Conservation (phyloP, 2,888 invertebrate species). For the Malacosoma neustria region DNA sequence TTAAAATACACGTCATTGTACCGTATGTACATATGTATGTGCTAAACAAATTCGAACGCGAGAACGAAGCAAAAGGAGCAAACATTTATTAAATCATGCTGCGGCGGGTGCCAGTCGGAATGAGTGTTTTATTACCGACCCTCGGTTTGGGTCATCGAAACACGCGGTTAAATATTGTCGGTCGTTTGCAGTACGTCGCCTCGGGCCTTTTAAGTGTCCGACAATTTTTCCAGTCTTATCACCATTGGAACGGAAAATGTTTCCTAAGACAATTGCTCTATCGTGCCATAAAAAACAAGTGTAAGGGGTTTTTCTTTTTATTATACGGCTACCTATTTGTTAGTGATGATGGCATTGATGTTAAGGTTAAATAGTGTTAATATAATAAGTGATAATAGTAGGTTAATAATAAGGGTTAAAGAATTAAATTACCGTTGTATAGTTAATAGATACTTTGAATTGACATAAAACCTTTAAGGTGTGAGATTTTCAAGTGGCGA, state of each 20-base stretch:
- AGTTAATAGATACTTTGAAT: too few species aligned
- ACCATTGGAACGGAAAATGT: not conserved
- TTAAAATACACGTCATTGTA: too few species aligned
- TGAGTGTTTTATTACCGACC: slow-evolving; percentile 25
- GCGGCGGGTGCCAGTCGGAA: slow-evolving; percentile 19
- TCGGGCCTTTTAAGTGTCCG: not conserved
- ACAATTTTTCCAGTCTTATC: not conserved
- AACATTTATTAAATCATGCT: slow-evolving; percentile 29
- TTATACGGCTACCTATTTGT: too few species aligned
- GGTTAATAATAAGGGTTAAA: too few species aligned
- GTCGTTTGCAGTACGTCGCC: slow-evolving; percentile 1
- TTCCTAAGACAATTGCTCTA: not conserved
- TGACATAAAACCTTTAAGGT: too few species aligned
- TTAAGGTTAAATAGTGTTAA: too few species aligned
- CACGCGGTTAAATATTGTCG: slow-evolving; percentile 7
- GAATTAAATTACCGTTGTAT: too few species aligned
- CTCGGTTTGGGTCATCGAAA: slow-evolving; percentile 12
- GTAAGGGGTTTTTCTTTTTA: too few species aligned
- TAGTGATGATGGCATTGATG: too few species aligned
- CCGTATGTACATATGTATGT: not conserved
- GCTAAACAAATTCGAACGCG: slow-evolving; percentile 6
- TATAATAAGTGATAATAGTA: too few species aligned
- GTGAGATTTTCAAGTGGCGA: too few species aligned
- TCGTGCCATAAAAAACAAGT: not conserved
- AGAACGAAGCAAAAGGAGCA: slow-evolving; percentile 12